These are phyloP conservation scores for Sinohyriopsis cumingii DNA, from an alignment of 2,888 invertebrate species.

Conservation along the genomic window DNA sequence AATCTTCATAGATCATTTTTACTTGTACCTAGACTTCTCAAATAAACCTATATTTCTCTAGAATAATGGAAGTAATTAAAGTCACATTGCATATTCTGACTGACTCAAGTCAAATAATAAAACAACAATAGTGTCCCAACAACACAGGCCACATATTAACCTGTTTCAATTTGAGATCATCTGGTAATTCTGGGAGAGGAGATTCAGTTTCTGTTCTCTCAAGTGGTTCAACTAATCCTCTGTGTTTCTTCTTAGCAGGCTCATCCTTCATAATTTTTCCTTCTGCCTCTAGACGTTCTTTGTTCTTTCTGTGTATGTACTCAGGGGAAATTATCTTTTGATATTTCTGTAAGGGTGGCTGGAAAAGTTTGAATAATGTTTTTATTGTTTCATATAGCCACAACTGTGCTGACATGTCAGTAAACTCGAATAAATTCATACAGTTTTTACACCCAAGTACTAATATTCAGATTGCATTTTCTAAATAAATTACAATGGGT, in stretches of 20 bases:
- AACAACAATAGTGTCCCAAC: not conserved
- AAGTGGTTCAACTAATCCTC: constrained; percentile 62
- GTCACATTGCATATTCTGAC: too few species aligned
- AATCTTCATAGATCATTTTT: too few species aligned
- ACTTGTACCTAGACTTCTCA: too few species aligned
- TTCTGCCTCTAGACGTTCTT: constrained; percentile 54
- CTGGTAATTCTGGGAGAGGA: constrained; percentile 63
- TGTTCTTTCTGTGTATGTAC: constrained; percentile 63
- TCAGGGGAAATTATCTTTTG: constrained; percentile 65
- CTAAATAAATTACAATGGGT: too few species aligned
- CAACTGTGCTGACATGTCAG: too few species aligned
- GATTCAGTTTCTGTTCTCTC: constrained; percentile 42
- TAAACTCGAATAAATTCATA: not conserved
- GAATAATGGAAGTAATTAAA: too few species aligned
- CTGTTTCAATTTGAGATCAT: constrained; percentile 63
- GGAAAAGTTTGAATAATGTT: constrained; percentile 11
- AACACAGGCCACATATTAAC: constrained; percentile 20
- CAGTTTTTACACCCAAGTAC: too few species aligned
- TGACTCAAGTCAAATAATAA: too few species aligned
- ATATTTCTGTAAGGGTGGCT: constrained; percentile 67
- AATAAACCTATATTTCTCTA: too few species aligned
- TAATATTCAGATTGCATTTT: too few species aligned
- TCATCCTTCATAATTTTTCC: constrained; percentile 31
- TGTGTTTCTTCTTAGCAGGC: constrained; percentile 47
- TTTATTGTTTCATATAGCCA: constrained; percentile 1